A percentile compares a stretch with the other conserved stretches of the same genome.
Evolutionary conservation across 2,797 vertebrate species (phyloP).

Genomic region (Parambassis ranga): DNA sequence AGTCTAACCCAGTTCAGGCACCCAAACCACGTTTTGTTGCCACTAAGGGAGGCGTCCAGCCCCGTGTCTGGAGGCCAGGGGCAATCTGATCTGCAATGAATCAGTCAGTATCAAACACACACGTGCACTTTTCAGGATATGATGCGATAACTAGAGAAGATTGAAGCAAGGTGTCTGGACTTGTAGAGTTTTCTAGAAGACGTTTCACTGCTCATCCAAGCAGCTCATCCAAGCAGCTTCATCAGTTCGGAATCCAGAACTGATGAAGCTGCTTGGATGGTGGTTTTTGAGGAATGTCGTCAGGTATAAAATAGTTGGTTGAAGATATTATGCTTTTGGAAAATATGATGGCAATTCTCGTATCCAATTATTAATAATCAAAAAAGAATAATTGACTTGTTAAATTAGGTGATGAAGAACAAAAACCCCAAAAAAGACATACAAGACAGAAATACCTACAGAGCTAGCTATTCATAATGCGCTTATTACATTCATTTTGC

Average conservation of each 20-base stretch:
- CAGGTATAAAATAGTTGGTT: neutral
- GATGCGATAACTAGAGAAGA: too few relatives aligned
- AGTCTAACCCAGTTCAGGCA: slow-evolving; percentile 80
- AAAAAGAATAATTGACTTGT: too few relatives aligned
- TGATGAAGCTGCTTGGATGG: too few relatives aligned
- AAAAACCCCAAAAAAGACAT: too few relatives aligned
- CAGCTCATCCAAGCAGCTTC: too few relatives aligned
- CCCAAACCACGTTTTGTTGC: slow-evolving; percentile 94
- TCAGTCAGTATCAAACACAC: neutral
- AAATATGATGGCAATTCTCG: neutral
- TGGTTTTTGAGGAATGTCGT: neutral
- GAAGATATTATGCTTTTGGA: neutral
- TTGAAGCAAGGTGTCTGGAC: too few relatives aligned
- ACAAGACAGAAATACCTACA: too few relatives aligned
- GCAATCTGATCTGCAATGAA: slow-evolving; percentile 47
- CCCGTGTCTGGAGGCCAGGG: slow-evolving; percentile 91
- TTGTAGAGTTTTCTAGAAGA: too few relatives aligned
- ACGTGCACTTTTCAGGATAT: too few relatives aligned
- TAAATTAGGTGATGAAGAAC: neutral
- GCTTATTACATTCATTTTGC: slow-evolving; percentile 20
- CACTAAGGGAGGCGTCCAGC: slow-evolving; percentile 88
- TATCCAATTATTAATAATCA: neutral
- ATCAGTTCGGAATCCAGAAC: too few relatives aligned
- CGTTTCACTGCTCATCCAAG: too few relatives aligned
- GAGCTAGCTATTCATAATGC: slow-evolving; percentile 21